These are phyloP conservation scores for Daphoenositta chrysoptera DNA, from an alignment of 2,113 vertebrate species.

Conservation along the genomic window DNA sequence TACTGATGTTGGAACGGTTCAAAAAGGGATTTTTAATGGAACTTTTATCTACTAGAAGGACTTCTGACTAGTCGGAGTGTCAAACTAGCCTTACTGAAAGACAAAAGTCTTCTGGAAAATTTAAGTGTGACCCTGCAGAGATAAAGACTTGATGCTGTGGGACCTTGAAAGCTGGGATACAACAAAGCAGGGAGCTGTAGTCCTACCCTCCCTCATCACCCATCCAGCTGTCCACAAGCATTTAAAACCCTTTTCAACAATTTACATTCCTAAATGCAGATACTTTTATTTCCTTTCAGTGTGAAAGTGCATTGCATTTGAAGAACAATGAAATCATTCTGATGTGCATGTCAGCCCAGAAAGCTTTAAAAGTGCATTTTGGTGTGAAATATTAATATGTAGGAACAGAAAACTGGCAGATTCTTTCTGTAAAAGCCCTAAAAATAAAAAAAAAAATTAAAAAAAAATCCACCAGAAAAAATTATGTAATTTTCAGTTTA, in stretches of 20 bases:
- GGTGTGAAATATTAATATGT: constrained; percentile 66
- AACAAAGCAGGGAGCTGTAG: neutral
- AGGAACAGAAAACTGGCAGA: constrained; percentile 19
- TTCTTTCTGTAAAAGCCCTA: constrained; percentile 54
- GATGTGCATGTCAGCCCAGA: neutral
- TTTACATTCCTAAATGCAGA: neutral
- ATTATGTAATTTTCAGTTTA: constrained; percentile 45
- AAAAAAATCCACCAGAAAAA: neutral
- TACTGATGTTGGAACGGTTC: neutral
- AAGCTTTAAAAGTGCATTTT: constrained; percentile 51
- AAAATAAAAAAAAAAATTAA: neutral
- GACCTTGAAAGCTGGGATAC: neutral
- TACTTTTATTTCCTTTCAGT: neutral
- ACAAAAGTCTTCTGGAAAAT: neutral
- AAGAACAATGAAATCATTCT: constrained; percentile 31
- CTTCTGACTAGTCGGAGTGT: neutral
- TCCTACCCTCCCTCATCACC: neutral
- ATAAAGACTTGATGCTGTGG: neutral
- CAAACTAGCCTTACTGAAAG: neutral
- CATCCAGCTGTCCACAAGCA: neutral
- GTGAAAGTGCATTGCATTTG: neutral
- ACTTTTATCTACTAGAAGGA: neutral
- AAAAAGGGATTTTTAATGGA: neutral
- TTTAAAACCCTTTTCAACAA: constrained; percentile 17
- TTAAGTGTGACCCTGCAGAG: neutral